A percentile compares a stretch with the other conserved stretches of the same genome.
Conservation (phyloP, 2,888 invertebrate species). For the Drosophila dives region DNA sequence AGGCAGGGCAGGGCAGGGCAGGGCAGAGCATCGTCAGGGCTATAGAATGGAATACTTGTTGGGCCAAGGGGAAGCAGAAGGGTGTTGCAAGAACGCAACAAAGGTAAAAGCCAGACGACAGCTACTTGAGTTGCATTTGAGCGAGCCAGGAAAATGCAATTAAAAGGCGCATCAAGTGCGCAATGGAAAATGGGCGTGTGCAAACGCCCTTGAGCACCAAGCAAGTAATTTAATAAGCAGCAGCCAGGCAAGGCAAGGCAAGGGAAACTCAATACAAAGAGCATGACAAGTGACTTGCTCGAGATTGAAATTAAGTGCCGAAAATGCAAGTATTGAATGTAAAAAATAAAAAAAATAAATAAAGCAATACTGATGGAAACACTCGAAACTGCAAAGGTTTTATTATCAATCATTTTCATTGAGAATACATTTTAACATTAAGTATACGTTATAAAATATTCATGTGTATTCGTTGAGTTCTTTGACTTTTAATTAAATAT, state of each 20-base stretch:
- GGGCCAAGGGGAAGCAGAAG: constrained; percentile 8
- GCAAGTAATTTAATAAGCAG: constrained; percentile 71
- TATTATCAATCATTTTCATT: background rate
- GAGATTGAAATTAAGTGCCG: constrained; percentile 66
- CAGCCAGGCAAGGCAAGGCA: constrained; percentile 29
- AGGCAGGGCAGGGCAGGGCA: constrained; percentile 8
- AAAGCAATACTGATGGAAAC: background rate
- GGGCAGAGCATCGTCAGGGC: constrained; percentile 3
- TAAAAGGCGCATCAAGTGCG: constrained; percentile 67
- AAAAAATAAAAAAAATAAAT: constrained; percentile 9
- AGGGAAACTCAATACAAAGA: constrained; percentile 59
- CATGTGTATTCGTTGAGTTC: background rate
- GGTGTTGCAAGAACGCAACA: constrained; percentile 21
- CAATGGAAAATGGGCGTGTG: constrained; percentile 31
- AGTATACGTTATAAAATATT: background rate
- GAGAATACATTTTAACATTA: background rate
- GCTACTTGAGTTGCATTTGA: constrained; percentile 76
- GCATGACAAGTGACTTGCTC: constrained; percentile 55
- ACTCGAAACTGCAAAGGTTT: background rate
- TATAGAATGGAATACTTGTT: background rate
- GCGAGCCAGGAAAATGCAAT: constrained; percentile 71
- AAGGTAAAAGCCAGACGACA: constrained; percentile 56
- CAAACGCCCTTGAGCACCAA: constrained; percentile 30
- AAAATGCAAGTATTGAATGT: constrained; percentile 45
- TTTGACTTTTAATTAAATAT: background rate